Conservation (phyloP, 2,888 invertebrate species). For the Imbricaverruca yamaguchii region DNA sequence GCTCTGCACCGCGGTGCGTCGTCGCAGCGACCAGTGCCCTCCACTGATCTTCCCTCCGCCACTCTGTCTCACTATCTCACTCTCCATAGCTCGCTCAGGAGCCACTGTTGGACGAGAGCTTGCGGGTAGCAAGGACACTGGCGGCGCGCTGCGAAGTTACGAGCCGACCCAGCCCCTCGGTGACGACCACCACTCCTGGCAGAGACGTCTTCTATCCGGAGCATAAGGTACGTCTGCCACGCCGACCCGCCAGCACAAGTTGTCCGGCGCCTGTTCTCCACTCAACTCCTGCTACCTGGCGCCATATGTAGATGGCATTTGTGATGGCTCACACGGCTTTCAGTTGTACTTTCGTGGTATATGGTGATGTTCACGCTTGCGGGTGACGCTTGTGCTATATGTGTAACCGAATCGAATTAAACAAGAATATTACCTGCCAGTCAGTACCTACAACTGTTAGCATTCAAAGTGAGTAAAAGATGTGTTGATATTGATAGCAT, state of each 20-base stretch:
- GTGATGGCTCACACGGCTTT: background rate
- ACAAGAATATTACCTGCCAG: too few species aligned
- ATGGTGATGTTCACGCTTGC: too few species aligned
- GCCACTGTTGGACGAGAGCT: conserved; percentile 46
- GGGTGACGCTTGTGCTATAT: too few species aligned
- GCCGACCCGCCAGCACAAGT: background rate
- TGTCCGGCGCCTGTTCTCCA: background rate
- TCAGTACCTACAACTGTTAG: too few species aligned
- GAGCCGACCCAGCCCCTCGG: background rate
- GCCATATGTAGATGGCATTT: background rate
- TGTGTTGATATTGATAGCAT: too few species aligned
- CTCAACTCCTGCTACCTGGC: too few species aligned
- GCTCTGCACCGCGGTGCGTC: too few species aligned
- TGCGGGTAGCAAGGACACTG: conserved; percentile 41
- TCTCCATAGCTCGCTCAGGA: conserved; percentile 40
- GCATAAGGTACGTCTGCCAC: background rate
- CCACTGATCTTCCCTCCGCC: background rate
- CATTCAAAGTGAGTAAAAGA: too few species aligned
- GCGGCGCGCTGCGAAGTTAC: background rate
- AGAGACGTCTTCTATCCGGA: background rate
- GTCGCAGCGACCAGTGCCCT: background rate
- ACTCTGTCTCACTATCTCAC: background rate
- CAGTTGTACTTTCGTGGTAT: too few species aligned
- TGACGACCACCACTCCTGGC: background rate
- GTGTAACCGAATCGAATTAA: too few species aligned